phyloP scores from a whole-genome alignment of 2,797 vertebrate species.

The Phoebastria nigripes region DNA sequence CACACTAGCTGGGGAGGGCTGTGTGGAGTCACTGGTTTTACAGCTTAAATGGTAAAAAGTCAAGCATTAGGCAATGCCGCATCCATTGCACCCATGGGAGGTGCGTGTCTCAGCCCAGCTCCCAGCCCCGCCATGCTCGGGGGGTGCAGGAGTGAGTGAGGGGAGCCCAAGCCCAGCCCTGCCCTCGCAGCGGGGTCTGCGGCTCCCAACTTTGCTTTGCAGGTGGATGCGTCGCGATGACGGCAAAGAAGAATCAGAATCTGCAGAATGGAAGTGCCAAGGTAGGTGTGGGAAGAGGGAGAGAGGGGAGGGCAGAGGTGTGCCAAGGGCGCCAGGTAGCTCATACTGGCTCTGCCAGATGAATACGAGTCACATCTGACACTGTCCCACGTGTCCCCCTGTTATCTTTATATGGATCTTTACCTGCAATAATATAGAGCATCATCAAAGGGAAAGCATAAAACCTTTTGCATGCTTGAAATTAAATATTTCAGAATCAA shows the following conservation, averaged over 20 bases:
- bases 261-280: conserved; percentile 64
- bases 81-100: not conserved
- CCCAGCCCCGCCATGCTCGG: rapidly evolving
- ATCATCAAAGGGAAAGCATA: not conserved
- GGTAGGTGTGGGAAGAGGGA: conserved; percentile 29
- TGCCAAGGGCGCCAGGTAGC: not conserved
- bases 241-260: conserved; percentile 33
- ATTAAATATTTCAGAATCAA: not conserved
- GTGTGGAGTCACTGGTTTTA: not conserved
- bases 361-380: rapidly evolving
- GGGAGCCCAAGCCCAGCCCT: not conserved
- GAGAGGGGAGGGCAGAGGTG: not conserved
- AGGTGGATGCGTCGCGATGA: conserved; percentile 43
- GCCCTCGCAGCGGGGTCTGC: not conserved
- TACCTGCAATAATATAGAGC: not conserved
- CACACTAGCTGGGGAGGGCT: not conserved
- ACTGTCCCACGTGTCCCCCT: rapidly evolving
- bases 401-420: not conserved
- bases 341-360: not conserved
- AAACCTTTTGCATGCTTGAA: not conserved
- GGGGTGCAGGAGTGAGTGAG: not conserved
- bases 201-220: conserved; percentile 32
- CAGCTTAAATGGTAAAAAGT: not conserved
- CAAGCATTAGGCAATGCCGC: not conserved
- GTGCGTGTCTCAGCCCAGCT: not conserved